Conservation (phyloP, 2,888 invertebrate species). For the Cyrtodaria siliqua region DNA sequence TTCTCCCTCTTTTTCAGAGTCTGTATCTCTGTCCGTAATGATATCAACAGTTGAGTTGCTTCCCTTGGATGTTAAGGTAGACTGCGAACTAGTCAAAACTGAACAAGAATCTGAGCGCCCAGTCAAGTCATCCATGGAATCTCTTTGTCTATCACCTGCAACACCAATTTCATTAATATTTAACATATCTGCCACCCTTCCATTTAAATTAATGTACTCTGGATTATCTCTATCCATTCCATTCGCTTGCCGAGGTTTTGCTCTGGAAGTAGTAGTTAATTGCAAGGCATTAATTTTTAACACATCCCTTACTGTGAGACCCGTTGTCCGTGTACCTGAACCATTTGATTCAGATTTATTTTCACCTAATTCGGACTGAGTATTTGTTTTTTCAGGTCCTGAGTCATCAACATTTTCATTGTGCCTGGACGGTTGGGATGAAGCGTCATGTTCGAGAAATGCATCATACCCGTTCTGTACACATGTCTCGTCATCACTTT, state of each 20-base stretch:
- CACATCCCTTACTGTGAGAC: slow-evolving; percentile 47
- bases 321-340: not conserved
- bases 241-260: not conserved
- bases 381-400: slow-evolving; percentile 3
- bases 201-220: not conserved
- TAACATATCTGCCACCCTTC: slow-evolving; percentile 33
- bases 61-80: slow-evolving; percentile 61
- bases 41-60: slow-evolving; percentile 46
- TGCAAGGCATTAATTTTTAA: slow-evolving; percentile 45
- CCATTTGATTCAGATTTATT: not conserved
- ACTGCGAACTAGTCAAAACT: slow-evolving; percentile 34
- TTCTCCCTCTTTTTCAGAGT: slow-evolving; percentile 38
- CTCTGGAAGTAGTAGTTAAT: slow-evolving; percentile 26
- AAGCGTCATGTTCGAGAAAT: slow-evolving; percentile 51
- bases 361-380: slow-evolving; percentile 5
- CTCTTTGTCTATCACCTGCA: not conserved
- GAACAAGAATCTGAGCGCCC: slow-evolving; percentile 12
- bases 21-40: slow-evolving; percentile 36
- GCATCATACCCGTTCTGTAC: slow-evolving; percentile 77
- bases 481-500: slow-evolving; percentile 76
- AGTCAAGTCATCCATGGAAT: not conserved
- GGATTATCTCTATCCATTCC: not conserved
- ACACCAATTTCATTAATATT: slow-evolving; percentile 46
- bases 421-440: no score
- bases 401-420: not conserved